Evolutionary conservation across 2,888 invertebrate species (phyloP), one percentile per base, ranked within the genome.

Genomic region (Candidula unifasciata): DNA sequence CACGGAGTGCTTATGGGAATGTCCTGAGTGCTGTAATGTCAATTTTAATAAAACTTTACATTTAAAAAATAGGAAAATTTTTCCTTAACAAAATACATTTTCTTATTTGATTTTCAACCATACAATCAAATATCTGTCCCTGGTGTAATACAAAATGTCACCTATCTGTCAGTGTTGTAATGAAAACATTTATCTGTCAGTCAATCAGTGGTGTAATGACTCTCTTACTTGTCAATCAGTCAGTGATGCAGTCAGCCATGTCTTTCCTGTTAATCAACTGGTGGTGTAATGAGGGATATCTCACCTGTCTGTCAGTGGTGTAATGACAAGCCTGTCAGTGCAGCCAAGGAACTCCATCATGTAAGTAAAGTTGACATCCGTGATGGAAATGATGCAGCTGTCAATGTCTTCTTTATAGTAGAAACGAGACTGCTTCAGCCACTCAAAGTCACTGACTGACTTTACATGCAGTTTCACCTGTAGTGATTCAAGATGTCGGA

Each of bases 341-440:
- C 98, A 99, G 0, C 99, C 99, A 74, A 99, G 95, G 94, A 98
- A 99, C 94, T 99, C 99, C 93, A 99, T 99, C 94, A 98, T 98
- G 93, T 99, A 99, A 0, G 96, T 96, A 91, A 99, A 99, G 10
- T 97, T 96, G 0, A 98, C 98, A 92, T 99, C 98, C 0, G 99
- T 99, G 24, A 99, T 97, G 0, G 96, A 96, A 88, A 99, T 97
- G 94, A 96, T 95, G 0, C 98, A 98, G 93, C 97, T 97, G 91
- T 99, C 99, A 35, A 96, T 95, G 91, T 99, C 98, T 93, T 98
- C 98, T 94, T 97, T 97, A 94, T 98, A 99, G 94, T 99, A 99
- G 94, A 99, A 99, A 71, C 99, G 95, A 90, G 98, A 97, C 93
- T 99, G 99, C 91, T 98, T 98, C 87, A 98, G 94, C 99, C 99